Percentiles rank a stretch among this genome's conserved stretches.
These are phyloP conservation scores for Cyaniris semiargus DNA, from an alignment of 2,888 invertebrate species.

Conservation along the genomic window DNA sequence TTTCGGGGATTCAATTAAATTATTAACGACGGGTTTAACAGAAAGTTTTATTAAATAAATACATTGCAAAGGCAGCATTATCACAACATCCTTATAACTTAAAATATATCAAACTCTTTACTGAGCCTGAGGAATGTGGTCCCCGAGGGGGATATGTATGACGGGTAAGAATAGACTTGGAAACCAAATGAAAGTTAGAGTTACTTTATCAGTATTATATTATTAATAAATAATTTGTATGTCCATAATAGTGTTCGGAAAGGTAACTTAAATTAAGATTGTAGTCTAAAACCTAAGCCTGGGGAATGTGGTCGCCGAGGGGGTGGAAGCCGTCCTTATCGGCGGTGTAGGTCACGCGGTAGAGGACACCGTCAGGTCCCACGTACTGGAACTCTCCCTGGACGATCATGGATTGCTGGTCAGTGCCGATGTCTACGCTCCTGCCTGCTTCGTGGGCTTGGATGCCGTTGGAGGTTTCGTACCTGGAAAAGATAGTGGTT, in stretches of 20 bases:
- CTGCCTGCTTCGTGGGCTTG: not conserved
- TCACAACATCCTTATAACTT: conserved; percentile 10
- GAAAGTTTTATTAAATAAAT: conserved; percentile 4
- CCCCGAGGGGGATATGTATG: too few relatives aligned
- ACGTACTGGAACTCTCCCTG: conserved; percentile 60
- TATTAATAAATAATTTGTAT: conserved; percentile 5
- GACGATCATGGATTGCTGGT: conserved; percentile 55
- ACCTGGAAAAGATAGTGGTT: conserved; percentile 43
- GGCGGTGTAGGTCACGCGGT: conserved; percentile 74
- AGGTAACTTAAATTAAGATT: not conserved
- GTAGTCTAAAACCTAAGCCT: not conserved
- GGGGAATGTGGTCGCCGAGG: conserved; percentile 58
- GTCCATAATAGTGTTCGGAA: not conserved
- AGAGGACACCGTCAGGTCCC: conserved; percentile 70
- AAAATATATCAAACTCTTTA: not conserved
- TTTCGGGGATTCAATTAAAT: not conserved
- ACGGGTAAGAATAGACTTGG: not conserved
- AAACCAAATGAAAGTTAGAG: not conserved
- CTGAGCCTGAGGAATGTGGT: conserved; percentile 52
- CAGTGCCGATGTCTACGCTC: conserved; percentile 52
- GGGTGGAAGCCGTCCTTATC: conserved; percentile 79
- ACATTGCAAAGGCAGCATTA: not conserved
- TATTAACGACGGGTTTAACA: not conserved
- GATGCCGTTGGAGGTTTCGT: conserved; percentile 63
- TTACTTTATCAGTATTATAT: not conserved